Percentiles rank a stretch among this genome's conserved stretches.
These are phyloP conservation scores for Morpho achilles DNA, from an alignment of 2,888 invertebrate species.

Conservation along the genomic window DNA sequence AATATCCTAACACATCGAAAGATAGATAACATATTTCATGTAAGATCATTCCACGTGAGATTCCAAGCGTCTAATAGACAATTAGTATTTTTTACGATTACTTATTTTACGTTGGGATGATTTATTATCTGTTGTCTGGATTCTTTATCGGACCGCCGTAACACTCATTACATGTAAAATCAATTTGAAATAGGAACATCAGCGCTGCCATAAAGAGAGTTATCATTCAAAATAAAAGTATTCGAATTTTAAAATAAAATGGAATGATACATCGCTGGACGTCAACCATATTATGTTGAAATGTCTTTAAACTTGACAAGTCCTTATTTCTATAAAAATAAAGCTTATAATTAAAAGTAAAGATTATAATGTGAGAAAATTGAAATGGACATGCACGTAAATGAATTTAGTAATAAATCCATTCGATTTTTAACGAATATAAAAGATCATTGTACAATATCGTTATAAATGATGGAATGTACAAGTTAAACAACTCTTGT, in stretches of 20 bases:
- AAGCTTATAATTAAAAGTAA: slow-evolving; percentile 2
- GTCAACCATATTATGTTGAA: background rate
- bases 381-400: slow-evolving; percentile 10
- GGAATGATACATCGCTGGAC: slow-evolving; percentile 16
- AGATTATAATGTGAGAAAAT: background rate
- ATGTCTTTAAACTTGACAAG: background rate
- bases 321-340: background rate
- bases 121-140: slow-evolving; percentile 28
- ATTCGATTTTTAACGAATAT: background rate
- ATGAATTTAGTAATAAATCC: slow-evolving; percentile 21
- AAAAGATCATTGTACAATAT: slow-evolving; percentile 1
- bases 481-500: background rate
- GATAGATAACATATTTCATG: slow-evolving; percentile 10
- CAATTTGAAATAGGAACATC: slow-evolving; percentile 29
- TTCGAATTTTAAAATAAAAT: slow-evolving; percentile 19
- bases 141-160: slow-evolving; percentile 27
- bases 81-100: slow-evolving; percentile 21
- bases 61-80: slow-evolving; percentile 13
- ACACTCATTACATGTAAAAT: slow-evolving; percentile 28
- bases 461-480: slow-evolving; percentile 9
- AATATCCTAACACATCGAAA: background rate
- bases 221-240: slow-evolving; percentile 24
- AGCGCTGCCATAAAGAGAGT: slow-evolving; percentile 20
- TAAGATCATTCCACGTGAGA: slow-evolving; percentile 1
- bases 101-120: slow-evolving; percentile 25